Percentiles rank a stretch among this genome's conserved stretches.
Conservation (phyloP, 2,797 vertebrate species). For the Hipposideros larvatus region DNA sequence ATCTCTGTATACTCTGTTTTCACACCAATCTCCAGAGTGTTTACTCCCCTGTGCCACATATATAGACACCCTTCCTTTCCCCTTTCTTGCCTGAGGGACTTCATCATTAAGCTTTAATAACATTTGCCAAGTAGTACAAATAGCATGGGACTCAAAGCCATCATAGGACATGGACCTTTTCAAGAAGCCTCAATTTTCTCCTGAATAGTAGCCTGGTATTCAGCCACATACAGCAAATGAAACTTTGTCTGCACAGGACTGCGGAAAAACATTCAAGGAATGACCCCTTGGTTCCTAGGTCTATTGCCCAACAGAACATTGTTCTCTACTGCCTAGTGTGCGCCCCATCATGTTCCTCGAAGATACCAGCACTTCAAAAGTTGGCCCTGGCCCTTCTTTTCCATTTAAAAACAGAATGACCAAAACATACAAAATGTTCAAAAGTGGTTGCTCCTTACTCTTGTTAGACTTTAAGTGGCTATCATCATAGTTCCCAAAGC, state of each 20-base stretch:
- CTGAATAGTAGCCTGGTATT: background rate
- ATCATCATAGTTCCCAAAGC: background rate
- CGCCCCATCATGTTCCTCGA: background rate
- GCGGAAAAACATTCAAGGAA: background rate
- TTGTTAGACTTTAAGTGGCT: background rate
- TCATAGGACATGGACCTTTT: background rate
- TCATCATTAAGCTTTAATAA: constrained; percentile 44
- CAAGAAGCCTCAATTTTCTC: background rate
- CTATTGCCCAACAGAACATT: background rate
- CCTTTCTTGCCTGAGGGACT: background rate
- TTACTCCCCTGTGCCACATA: background rate
- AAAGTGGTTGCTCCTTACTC: background rate
- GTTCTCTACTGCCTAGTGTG: background rate
- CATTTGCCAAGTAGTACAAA: constrained; percentile 37
- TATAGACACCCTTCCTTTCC: background rate
- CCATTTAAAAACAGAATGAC: background rate
- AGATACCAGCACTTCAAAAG: background rate
- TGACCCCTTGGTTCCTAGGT: background rate
- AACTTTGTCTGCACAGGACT: background rate
- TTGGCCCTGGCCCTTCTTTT: background rate
- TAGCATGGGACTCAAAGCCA: background rate
- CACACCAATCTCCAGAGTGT: background rate
- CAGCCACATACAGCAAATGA: background rate
- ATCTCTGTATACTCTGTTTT: background rate
- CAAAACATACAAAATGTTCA: background rate